Evolutionary conservation across 2,113 vertebrate genomes (phyloP).

Genomic region (Alosa alosa): DNA sequence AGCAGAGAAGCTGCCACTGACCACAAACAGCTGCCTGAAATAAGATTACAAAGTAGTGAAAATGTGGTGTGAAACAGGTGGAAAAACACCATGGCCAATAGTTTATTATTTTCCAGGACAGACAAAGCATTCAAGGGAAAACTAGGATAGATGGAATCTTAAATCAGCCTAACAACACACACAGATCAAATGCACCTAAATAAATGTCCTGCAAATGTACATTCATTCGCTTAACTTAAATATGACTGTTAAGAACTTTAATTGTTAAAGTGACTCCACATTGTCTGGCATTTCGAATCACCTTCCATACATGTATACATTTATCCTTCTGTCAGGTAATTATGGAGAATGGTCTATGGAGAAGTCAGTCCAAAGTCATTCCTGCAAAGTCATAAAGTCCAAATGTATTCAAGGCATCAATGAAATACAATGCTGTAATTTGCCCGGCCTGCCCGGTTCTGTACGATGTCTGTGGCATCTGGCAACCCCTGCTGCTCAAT

Average conservation of each 20-base stretch:
- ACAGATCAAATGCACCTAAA: background rate
- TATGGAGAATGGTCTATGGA: background rate
- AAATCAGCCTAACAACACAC: background rate
- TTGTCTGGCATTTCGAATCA: background rate
- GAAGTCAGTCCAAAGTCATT: background rate
- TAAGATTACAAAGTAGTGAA: too few relatives aligned
- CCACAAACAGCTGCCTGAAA: background rate
- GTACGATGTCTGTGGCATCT: background rate
- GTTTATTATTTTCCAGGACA: background rate
- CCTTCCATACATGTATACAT: background rate
- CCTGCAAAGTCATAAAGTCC: background rate
- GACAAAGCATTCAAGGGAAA: background rate
- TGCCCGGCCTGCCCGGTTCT: background rate
- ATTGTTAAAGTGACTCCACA: background rate
- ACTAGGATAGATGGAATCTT: background rate
- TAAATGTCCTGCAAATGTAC: background rate
- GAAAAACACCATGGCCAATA: background rate
- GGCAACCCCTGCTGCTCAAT: background rate
- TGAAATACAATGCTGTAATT: slow-evolving; percentile 10
- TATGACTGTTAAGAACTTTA: background rate
- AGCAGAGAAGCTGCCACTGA: background rate
- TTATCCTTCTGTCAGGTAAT: background rate
- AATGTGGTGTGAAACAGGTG: background rate
- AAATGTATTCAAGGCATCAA: background rate
- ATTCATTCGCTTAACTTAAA: background rate